A percentile compares a stretch with the other conserved stretches of the same genome.
Conservation (phyloP, 1,140 invertebrate species). For the Hylaeus volcanicus region DNA sequence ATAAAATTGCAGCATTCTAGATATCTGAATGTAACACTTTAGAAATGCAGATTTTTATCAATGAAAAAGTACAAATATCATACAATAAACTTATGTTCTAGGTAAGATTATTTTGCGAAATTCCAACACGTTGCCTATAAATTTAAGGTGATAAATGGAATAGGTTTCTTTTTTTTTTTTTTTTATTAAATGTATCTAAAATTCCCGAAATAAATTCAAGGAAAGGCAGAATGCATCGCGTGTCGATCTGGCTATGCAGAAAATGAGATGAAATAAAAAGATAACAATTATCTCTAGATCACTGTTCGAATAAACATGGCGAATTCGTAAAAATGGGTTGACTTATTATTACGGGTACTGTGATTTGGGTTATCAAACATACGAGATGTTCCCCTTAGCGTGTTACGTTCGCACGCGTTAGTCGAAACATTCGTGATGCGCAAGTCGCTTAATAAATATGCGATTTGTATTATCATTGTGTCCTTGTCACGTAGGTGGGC, state of each 20-base stretch:
- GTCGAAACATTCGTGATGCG: conserved; percentile 27
- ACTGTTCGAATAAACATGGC: conserved; percentile 27
- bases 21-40: too few relatives aligned
- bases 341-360: background rate
- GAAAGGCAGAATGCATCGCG: too few relatives aligned
- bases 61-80: too few relatives aligned
- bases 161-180: too few relatives aligned
- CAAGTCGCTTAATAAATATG: conserved; percentile 47
- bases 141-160: too few relatives aligned
- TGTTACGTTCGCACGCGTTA: background rate
- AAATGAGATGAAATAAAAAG: background rate
- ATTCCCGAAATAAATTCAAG: too few relatives aligned
- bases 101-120: too few relatives aligned
- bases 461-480: conserved; percentile 41
- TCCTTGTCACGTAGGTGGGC: conserved; percentile 36
- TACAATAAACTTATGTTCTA: too few relatives aligned
- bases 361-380: background rate
- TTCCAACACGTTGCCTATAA: too few relatives aligned
- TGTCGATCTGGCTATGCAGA: background rate
- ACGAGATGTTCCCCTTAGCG: background rate
- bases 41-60: too few relatives aligned
- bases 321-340: conserved; percentile 27
- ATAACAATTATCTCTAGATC: conserved; percentile 8
- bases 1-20: too few relatives aligned
- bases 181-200: too few relatives aligned